Base-by-base conservation (phyloP, 2,888 invertebrate species). In the Euplexia lucipara region DNA sequence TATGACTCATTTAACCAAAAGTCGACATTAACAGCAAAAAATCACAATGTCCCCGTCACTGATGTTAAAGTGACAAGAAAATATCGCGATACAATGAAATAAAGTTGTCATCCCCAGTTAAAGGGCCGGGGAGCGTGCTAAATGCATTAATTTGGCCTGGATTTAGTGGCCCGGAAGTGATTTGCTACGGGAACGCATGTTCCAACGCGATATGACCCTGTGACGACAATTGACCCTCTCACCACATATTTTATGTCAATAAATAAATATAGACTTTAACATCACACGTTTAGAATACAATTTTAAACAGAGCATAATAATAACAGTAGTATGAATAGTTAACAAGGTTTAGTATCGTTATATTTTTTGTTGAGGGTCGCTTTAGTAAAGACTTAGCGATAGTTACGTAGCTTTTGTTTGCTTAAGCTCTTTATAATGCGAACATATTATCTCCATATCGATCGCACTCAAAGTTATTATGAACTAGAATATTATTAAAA, bases 161-260 rank as follows among this genome's bases (percentile, higher is more conserved):
- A 94, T 92, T 95, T 95, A 95, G 95, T 95, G 95, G 95, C 84
- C 93, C 95, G 95, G 95, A 95, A 95, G 94, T 94, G 95, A 95
- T 95, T 95, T 95, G 95, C 94, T 90, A 94, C 95, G 95, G 94
- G 94, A 95, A 94, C 92, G 92, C 91, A 93, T 92, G 92, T 91
- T 89, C 86, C 81, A 86, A 78, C 77, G 83, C 89, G 92, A 92
- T 92, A 92, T 93, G 92, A 91, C 94, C 92, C 93, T 90, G 87
- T 85, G 88, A 87, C 89, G 87, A 88, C 87, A 85, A 89, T 87
- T 91, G 91, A 91, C 90, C 90, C 91, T 86, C 88, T 89, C 81
- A 90, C 90, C 91, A 83, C 86, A 88, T 48, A 78, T 77, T 80
- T 83, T 75, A 77, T 66, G 63, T 58, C 59, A 70, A 81, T 75